Conservation (phyloP, 2,113 vertebrate genomes). For the Trichechus manatus region DNA sequence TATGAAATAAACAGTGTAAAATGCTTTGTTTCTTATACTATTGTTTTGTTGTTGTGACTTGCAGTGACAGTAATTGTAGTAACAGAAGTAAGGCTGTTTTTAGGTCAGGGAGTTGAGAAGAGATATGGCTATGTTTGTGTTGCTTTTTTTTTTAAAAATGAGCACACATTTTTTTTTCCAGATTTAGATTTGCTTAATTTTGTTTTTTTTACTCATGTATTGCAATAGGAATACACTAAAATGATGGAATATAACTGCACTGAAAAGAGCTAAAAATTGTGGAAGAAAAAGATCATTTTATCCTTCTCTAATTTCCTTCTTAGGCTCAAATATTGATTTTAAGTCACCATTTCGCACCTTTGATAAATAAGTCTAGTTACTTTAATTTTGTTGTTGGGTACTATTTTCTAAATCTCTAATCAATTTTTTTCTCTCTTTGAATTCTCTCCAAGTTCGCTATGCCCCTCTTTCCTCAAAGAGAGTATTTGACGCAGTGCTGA, state of each 20-base stretch:
- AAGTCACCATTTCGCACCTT: neutral
- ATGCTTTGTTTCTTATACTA: neutral
- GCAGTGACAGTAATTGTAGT: neutral
- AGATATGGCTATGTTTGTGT: neutral
- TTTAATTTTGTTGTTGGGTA: constrained; percentile 19
- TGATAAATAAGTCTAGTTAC: constrained; percentile 12
- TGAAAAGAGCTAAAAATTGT: constrained; percentile 29
- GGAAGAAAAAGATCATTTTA: constrained; percentile 3
- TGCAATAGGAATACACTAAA: neutral
- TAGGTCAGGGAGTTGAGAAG: neutral
- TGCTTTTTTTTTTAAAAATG: neutral
- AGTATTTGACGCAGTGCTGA: neutral
- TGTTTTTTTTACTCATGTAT: neutral
- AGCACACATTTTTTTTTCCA: neutral
- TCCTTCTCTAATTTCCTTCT: neutral
- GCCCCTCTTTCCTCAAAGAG: neutral
- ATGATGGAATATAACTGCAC: neutral
- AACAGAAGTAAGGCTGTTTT: neutral
- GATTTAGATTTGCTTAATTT: constrained; percentile 15
- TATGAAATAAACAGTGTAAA: neutral
- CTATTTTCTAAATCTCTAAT: neutral
- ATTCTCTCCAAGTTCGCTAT: neutral
- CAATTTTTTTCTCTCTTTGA: neutral
- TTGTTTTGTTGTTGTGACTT: neutral
- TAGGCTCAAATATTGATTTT: neutral